Evolutionary conservation across 2,113 vertebrate species (phyloP).

Genomic region (Microcebus jonahi): DNA sequence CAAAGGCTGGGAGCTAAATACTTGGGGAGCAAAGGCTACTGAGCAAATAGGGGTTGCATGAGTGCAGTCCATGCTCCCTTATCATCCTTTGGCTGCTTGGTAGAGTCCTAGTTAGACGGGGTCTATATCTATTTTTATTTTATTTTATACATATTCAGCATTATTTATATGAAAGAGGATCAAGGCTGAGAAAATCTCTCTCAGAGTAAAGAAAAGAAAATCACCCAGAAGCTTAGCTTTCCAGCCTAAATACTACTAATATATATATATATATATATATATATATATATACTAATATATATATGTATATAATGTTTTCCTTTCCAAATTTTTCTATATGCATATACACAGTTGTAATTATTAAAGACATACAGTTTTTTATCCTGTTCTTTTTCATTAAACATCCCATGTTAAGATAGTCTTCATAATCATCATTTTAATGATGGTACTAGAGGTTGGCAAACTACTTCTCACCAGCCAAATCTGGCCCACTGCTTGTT

Average conservation of each 20-base stretch:
- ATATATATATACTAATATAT: no score
- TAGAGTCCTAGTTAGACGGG: background rate
- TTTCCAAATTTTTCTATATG: background rate
- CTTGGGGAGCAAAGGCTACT: background rate
- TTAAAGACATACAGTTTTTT: background rate
- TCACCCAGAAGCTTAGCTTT: background rate
- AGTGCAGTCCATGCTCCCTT: background rate
- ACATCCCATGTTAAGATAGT: background rate
- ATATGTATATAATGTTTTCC: background rate
- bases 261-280: background rate
- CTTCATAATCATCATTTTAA: background rate
- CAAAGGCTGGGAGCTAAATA: background rate
- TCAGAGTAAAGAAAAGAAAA: slow-evolving; percentile 28
- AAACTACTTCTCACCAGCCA: background rate
- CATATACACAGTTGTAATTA: background rate
- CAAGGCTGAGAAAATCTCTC: background rate
- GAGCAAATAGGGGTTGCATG: background rate
- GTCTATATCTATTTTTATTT: background rate
- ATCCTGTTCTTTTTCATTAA: background rate
- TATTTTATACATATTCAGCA: background rate
- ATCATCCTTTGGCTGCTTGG: background rate
- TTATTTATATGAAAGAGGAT: background rate
- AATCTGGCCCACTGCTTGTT: background rate
- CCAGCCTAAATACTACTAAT: background rate
- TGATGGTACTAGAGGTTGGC: background rate